Evolutionary conservation across 2,888 invertebrate genomes (phyloP).

Genomic region (Theodoxus fluviatilis): DNA sequence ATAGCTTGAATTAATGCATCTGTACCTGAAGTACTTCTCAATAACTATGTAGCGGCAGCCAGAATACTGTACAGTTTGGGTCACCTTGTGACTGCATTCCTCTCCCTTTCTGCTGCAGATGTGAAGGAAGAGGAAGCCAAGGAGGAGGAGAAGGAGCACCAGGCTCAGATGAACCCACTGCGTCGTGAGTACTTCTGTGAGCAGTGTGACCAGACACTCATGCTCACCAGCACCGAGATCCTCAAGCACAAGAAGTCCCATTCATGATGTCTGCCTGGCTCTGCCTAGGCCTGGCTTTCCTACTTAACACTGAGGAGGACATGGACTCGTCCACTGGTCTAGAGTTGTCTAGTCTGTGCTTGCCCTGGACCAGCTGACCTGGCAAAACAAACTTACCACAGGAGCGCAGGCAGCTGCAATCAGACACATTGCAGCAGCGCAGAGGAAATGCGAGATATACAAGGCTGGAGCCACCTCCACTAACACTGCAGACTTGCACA

Average conservation of each 20-base stretch:
- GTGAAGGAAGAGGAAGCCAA: conserved; percentile 39
- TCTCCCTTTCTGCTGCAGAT: conserved; percentile 32
- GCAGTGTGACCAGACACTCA: conserved; percentile 74
- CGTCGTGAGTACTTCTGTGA: conserved; percentile 75
- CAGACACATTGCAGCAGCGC: too few species aligned
- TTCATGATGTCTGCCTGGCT: conserved; percentile 2
- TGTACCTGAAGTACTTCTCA: neutral
- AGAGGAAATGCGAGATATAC: too few species aligned
- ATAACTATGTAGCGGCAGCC: neutral
- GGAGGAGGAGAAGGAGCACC: conserved; percentile 46
- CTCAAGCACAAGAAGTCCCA: conserved; percentile 78
- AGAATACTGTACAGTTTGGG: neutral
- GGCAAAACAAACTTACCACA: too few species aligned
- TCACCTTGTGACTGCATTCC: neutral
- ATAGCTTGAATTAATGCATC: neutral
- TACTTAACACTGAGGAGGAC: too few species aligned
- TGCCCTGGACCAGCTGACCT: too few species aligned
- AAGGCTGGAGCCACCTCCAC: too few species aligned
- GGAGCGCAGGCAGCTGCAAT: too few species aligned
- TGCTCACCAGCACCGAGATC: conserved; percentile 82
- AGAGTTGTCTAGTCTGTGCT: too few species aligned
- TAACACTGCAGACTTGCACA: too few species aligned
- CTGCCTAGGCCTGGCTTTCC: neutral
- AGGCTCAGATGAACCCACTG: conserved; percentile 51
- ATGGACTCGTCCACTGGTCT: too few species aligned